Evolutionary conservation across 2,888 invertebrate genomes (phyloP), one percentile per base, ranked within the genome.

Genomic region (Panorpa germanica): DNA sequence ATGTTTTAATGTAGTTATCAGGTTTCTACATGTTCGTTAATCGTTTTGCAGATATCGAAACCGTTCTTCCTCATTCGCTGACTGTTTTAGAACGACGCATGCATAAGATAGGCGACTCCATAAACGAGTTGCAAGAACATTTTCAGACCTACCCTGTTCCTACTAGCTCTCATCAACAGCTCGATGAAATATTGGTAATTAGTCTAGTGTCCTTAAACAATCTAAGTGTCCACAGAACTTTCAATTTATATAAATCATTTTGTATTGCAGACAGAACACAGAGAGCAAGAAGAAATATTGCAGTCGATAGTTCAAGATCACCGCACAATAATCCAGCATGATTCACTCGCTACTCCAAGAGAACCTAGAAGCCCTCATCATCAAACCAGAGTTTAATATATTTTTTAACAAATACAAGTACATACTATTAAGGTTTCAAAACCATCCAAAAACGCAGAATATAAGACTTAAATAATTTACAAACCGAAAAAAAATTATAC

Each of bases 141-240:
- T 39, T 44, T 31, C 46, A 42, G 33, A 43, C 37, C 6, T 51
- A 43, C 29, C 47, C 48, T 32, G 35, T 53, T 33, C 34, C 28
- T 25, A 44, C 49, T 9, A 39, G 48, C 34, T 42, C 49, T 14
- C 45, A 44, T 33, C 43, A 48, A 33, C 45, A 50, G 29, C 39
- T 52, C 30, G 44, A 51, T 31, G 50, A 51, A 37, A 45, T 52
- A 25, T 44, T 52, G 43, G 53, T 53, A 33, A 39, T 45, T 41
- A n/a, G n/a, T n/a, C n/a, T n/a, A n/a, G n/a, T n/a, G n/a, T n/a
- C n/a, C n/a, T n/a, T n/a, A n/a, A n/a, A n/a, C n/a, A n/a, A n/a
- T n/a, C n/a, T n/a, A n/a, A n/a, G n/a, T n/a, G n/a, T n/a, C n/a
- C n/a, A n/a, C n/a, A n/a, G n/a, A n/a, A n/a, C n/a, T 16, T 15